Evolutionary conservation across 2,113 vertebrate genomes (phyloP), one percentile per base, ranked within the genome.

Genomic region (Sinocyclocheilus anophthalmus): DNA sequence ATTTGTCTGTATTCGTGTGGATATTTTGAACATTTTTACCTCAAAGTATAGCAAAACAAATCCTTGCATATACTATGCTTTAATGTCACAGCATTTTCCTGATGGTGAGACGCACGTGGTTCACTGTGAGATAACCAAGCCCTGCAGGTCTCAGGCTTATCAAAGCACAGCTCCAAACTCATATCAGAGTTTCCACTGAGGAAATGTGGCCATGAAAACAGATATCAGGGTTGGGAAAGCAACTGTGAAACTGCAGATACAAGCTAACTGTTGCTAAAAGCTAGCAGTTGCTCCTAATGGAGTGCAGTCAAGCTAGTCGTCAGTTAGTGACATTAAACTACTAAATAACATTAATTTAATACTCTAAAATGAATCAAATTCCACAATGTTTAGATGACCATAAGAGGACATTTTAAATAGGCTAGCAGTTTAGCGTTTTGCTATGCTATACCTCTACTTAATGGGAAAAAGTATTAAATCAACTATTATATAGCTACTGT

Each of bases 181-280:
- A 24, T 72, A 83, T 89, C 90, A 76, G 8, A 89, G 86, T 93
- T 94, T 94, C 93, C 92, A 90, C 39, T 83, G 87, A 93, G 94
- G 93, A 94, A 93, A 92, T 92, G 82, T 89, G 91, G 91, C 86
- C 30, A 84, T 50, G 13, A 73, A 87, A 83, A 57, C 75, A 85
- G 90, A 93, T 90, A 87, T 86, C 57, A n/a, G 77, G 59, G 77
- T 8, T 61, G 12, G 30, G 57, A 12, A 80, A 63, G 77, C 22
- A 63, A 63, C 22, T 76, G 73, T 48, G 42, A 42, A 42, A 42
- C 42, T 42, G 42, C 42, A 45, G 48, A 33, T 72, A 72, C 14
- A 39, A 77, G 75, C 8, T 55, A 53, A 18, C 45, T 30, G 13
- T 53, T 55, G 24, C 48, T 55, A 77, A 10, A 14, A 24, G 45